Base-by-base conservation (phyloP, 35 echinoderm and acorn worm species). In the Apostichopus japonicus region DNA sequence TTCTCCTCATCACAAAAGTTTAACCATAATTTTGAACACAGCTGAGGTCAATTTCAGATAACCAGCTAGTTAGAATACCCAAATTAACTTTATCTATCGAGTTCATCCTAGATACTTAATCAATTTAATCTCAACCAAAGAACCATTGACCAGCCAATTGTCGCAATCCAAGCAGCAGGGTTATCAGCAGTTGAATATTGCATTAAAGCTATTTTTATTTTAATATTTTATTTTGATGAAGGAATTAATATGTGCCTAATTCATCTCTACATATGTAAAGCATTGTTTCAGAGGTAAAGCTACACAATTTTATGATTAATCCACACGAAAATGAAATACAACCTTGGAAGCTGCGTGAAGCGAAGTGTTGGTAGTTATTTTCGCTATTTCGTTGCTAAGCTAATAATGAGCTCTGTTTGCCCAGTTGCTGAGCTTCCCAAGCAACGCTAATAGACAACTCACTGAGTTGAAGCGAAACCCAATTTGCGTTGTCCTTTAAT, bases 11-110 rank as follows among this genome's bases (percentile, higher is more conserved):
- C 33, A 44, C 33, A 44, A 44, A 44, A 44, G 2, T 44, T 44
- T 44, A 4, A 0, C 33, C 33, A 44, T 44, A 4, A 44, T 72
- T 72, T 72, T 72, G 67, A 72, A 6, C 67, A 72, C 67, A 72
- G 67, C 67, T 72, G 67, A 72, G 67, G 67, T 72, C 67, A 72
- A 72, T 72, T 72, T 72, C 67, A 72, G 67, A 72, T 72, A 72
- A 72, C 67, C 67, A 72, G 67, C 67, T 72, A 72, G 67, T 72
- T 72, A 72, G 67, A 72, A 72, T 72, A 72, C 67, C 67, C 67
- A 5, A 72, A 72, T 72, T 72, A 72, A 72, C 67, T 72, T 72
- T 72, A 72, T 72, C 67, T 72, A 72, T 72, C 67, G 67, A 72
- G 67, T 72, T 72, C 1, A 72, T 72, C 67, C 67, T 72, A 72